phyloP scores from a whole-genome alignment of 2,113 vertebrate genomes.

The Fregata magnificens region DNA sequence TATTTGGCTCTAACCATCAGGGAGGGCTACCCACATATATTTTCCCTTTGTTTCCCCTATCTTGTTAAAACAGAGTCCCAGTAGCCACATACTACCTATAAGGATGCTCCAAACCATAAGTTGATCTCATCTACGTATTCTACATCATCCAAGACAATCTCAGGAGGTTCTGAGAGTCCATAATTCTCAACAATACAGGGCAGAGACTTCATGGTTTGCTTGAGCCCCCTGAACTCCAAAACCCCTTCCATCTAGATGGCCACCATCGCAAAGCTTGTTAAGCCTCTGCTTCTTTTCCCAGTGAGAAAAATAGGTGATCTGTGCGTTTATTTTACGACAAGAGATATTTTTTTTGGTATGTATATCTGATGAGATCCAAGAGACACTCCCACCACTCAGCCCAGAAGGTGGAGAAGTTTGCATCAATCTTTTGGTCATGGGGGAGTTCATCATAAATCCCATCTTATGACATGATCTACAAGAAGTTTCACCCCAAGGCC shows the following conservation, averaged over 20 bases:
- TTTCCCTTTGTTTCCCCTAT: background rate
- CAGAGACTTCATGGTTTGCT: background rate
- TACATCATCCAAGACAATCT: background rate
- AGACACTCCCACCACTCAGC: background rate
- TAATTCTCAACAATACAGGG: background rate
- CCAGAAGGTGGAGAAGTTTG: background rate
- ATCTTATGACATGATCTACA: background rate
- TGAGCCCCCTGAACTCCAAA: background rate
- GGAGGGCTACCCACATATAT: too few species aligned
- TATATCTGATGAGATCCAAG: background rate
- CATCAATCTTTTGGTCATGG: background rate
- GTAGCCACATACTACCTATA: background rate
- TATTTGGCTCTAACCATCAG: background rate
- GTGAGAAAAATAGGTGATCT: background rate
- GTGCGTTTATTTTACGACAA: background rate
- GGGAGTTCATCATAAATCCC: background rate
- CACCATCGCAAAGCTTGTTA: background rate
- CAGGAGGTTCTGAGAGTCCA: background rate
- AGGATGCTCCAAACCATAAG: background rate
- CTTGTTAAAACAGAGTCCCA: background rate
- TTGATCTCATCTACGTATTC: background rate
- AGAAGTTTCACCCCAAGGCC: background rate
- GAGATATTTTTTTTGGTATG: background rate
- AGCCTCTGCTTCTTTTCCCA: background rate
- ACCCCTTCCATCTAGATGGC: background rate